phyloP scores from a whole-genome alignment of 2,888 invertebrate genomes.

The Drosophila siamana region DNA sequence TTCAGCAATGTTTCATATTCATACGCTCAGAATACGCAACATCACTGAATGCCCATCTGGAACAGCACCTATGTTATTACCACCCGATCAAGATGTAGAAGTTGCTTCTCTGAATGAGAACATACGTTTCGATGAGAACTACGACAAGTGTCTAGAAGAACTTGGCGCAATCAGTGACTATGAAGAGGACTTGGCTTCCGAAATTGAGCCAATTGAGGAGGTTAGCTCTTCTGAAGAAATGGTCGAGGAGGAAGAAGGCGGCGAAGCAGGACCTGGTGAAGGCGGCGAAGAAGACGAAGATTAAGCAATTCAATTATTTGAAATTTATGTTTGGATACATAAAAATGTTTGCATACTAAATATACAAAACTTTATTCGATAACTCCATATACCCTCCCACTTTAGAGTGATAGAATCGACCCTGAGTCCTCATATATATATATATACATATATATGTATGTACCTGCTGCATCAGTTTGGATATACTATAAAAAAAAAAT shows the following conservation, averaged over 20 bases:
- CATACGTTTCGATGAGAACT: conserved; percentile 77
- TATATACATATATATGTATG: too few species aligned
- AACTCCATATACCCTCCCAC: too few species aligned
- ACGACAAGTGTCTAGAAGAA: conserved; percentile 72
- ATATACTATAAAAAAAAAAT: too few species aligned
- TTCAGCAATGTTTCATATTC: conserved; percentile 77
- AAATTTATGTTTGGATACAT: conserved; percentile 9
- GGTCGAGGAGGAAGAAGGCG: conserved; percentile 72
- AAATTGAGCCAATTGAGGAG: conserved; percentile 70
- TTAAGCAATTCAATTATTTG: background rate
- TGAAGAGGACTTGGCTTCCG: conserved; percentile 78
- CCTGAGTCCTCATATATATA: too few species aligned
- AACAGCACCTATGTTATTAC: conserved; percentile 62
- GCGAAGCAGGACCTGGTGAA: conserved; percentile 56
- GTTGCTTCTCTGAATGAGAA: conserved; percentile 77
- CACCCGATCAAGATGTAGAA: conserved; percentile 66
- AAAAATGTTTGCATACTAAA: too few species aligned
- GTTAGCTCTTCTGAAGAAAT: conserved; percentile 72
- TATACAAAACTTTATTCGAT: too few species aligned
- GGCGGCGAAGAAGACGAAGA: conserved; percentile 56
- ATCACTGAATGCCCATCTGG: conserved; percentile 68
- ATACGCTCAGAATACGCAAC: conserved; percentile 67
- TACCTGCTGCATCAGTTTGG: too few species aligned
- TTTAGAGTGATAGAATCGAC: too few species aligned
- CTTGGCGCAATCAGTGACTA: conserved; percentile 76